phyloP scores from a whole-genome alignment of 2,888 invertebrate species.

The Nudaria mundana region DNA sequence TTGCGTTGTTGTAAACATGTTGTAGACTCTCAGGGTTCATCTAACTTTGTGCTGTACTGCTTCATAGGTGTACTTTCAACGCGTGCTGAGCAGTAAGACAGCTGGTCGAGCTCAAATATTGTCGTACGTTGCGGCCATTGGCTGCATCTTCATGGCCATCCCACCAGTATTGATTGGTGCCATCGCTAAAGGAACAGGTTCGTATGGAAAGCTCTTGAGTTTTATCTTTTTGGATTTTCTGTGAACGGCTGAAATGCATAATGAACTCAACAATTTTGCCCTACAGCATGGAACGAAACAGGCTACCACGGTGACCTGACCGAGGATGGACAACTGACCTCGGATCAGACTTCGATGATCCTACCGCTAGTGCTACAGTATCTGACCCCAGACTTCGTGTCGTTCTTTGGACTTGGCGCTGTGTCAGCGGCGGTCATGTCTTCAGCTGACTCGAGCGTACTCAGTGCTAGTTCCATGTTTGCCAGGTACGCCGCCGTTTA shows the following conservation, averaged over 20 bases:
- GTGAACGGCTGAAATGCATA: not conserved
- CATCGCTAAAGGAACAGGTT: conserved; percentile 96
- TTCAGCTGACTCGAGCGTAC: conserved; percentile 98
- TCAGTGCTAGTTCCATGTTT: conserved; percentile 99
- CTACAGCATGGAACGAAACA: conserved; percentile 97
- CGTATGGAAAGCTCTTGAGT: too few relatives aligned
- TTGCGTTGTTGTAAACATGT: too few relatives aligned
- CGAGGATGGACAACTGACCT: conserved; percentile 85
- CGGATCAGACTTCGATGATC: conserved; percentile 94
- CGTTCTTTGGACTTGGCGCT: conserved; percentile 98
- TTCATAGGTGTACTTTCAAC: conserved; percentile 98
- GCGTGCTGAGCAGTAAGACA: conserved; percentile 97
- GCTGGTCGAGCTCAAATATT: conserved; percentile 95
- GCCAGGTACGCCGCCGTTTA: conserved; percentile 86
- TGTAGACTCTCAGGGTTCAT: too few relatives aligned
- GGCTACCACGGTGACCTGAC: conserved; percentile 84
- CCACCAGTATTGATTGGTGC: conserved; percentile 98
- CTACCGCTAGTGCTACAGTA: conserved; percentile 98
- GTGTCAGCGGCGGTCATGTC: conserved; percentile 99
- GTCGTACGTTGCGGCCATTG: conserved; percentile 97
- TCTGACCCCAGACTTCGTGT: conserved; percentile 96
- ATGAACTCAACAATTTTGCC: too few relatives aligned
- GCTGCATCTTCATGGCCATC: conserved; percentile 98
- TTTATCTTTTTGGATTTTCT: not conserved
- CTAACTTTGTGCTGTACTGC: too few relatives aligned